These are phyloP conservation scores for Centropristis striata DNA, from an alignment of 2,113 vertebrate species.

Conservation along the genomic window DNA sequence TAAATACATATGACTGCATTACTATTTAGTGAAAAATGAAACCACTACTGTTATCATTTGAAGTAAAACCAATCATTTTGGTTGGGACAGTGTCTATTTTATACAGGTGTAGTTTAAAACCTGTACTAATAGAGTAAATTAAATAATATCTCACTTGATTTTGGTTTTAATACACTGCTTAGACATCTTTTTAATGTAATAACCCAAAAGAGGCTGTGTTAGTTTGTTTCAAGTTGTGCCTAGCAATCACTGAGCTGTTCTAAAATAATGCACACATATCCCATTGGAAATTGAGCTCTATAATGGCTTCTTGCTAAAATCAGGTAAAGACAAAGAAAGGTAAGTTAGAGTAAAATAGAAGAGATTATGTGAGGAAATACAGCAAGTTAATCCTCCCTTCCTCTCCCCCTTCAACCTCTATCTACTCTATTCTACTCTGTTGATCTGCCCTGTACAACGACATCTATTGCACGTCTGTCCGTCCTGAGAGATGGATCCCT, in stretches of 20 bases:
- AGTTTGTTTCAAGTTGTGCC: neutral
- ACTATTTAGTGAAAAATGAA: neutral
- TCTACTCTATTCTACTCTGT: too few relatives aligned
- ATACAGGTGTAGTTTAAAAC: neutral
- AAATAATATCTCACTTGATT: neutral
- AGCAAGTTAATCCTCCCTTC: too few relatives aligned
- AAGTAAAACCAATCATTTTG: neutral
- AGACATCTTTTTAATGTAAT: neutral
- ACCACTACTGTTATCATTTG: neutral
- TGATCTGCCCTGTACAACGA: too few relatives aligned
- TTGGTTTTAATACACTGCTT: neutral
- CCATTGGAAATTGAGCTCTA: neutral
- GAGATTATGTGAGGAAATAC: neutral
- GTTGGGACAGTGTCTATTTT: neutral
- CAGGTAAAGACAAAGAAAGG: neutral
- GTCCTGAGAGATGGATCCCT: too few relatives aligned
- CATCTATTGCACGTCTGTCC: too few relatives aligned
- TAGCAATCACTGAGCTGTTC: neutral
- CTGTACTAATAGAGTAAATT: neutral
- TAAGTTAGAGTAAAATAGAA: neutral
- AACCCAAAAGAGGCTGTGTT: neutral
- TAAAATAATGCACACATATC: neutral
- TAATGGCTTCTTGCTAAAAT: neutral
- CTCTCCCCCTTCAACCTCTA: too few relatives aligned
- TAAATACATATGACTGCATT: neutral